A percentile compares a stretch with the other conserved stretches of the same genome.
Conservation (phyloP, 2,888 invertebrate species). For the Tachina lurida region DNA sequence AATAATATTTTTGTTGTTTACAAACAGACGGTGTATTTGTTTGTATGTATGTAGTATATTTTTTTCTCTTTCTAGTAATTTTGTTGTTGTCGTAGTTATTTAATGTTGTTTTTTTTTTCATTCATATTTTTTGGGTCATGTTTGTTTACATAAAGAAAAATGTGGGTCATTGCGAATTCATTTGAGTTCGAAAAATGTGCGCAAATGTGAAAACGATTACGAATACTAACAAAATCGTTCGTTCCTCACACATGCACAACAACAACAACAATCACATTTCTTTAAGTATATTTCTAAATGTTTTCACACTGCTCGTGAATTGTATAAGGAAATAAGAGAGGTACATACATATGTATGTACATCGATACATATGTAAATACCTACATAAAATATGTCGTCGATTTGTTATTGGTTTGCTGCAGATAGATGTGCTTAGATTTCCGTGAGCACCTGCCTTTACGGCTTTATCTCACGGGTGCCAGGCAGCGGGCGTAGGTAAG, state of each 20-base stretch:
- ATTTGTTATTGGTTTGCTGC: no score
- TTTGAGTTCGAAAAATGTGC: conserved; percentile 73
- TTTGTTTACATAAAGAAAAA: conserved; percentile 81
- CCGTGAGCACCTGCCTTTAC: no score
- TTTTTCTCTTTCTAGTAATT: not conserved
- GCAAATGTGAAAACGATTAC: conserved; percentile 47
- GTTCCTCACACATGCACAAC: conserved; percentile 5
- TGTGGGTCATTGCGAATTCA: conserved; percentile 79
- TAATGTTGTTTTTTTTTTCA: conserved; percentile 77
- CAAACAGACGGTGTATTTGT: conserved; percentile 70
- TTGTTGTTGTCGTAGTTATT: conserved; percentile 70
- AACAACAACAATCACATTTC: conserved; percentile 11
- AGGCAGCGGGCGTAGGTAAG: no score
- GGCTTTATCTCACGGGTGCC: no score
- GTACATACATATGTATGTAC: no score
- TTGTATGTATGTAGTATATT: conserved; percentile 65
- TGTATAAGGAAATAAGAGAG: conserved; percentile 25
- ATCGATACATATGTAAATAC: no score
- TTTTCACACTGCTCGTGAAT: conserved; percentile 22
- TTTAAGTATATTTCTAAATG: conserved; percentile 36
- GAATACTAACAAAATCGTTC: conserved; percentile 37
- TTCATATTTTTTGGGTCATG: conserved; percentile 79
- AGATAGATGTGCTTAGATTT: no score
- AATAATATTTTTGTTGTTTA: conserved; percentile 72
- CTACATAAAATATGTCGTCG: no score